Percentiles rank a stretch among this genome's conserved stretches.
Evolutionary conservation across 2,888 invertebrate genomes (phyloP).

Genomic region (Eilema griseolum): DNA sequence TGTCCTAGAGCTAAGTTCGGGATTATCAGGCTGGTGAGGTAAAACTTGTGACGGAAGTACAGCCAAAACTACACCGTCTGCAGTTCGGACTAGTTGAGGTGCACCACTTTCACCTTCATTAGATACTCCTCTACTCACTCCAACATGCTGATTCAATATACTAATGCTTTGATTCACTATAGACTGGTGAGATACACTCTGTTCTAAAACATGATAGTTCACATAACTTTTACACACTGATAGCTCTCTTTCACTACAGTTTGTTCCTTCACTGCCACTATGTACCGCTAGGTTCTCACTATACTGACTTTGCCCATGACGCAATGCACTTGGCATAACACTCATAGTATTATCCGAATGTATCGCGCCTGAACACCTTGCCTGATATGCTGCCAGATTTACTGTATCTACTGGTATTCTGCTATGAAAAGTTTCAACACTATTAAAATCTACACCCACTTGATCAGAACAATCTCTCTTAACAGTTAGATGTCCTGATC

Average conservation of each 20-base stretch:
- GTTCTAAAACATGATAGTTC: constrained; percentile 85
- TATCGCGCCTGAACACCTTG: constrained; percentile 65
- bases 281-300: constrained; percentile 74
- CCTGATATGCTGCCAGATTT: constrained; percentile 72
- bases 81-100: constrained; percentile 79
- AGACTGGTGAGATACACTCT: constrained; percentile 84
- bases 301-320: constrained; percentile 71
- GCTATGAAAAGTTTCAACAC: constrained; percentile 70
- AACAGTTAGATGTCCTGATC: constrained; percentile 53
- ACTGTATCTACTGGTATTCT: constrained; percentile 66
- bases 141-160: constrained; percentile 84
- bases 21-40: constrained; percentile 62
- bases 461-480: constrained; percentile 68
- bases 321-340: constrained; percentile 67
- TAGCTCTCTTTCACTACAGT: constrained; percentile 74
- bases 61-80: constrained; percentile 81
- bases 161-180: constrained; percentile 85
- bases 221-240: constrained; percentile 77
- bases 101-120: constrained; percentile 74
- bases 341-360: constrained; percentile 72
- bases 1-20: constrained; percentile 70
- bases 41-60: constrained; percentile 73
- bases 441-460: constrained; percentile 63
- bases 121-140: constrained; percentile 74
- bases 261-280: constrained; percentile 71